Evolutionary conservation across 2,113 vertebrate species (phyloP).

Genomic region (Hirundichthys speculiger): DNA sequence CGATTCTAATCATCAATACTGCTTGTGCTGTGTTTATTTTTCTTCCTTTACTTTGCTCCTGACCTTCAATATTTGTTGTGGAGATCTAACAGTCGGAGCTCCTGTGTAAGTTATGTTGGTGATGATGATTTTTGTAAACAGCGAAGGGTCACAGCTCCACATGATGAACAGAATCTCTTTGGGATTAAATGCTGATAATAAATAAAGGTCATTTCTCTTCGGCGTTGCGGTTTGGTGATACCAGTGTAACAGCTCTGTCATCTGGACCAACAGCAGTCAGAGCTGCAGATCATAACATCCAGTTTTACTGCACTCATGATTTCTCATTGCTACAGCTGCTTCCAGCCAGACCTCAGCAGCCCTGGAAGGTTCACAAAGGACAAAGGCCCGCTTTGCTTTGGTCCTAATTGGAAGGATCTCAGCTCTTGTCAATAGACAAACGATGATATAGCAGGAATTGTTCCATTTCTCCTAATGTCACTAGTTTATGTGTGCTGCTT

Average conservation of each 20-base stretch:
- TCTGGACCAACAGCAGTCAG: slow-evolving; percentile 22
- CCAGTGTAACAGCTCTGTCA: slow-evolving; percentile 17
- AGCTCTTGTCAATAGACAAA: background rate
- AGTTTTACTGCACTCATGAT: background rate
- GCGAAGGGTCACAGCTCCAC: slow-evolving; percentile 10
- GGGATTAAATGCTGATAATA: slow-evolving; percentile 30
- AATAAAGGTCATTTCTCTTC: slow-evolving; percentile 20
- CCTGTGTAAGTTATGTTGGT: background rate
- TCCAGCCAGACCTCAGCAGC: slow-evolving; percentile 17
- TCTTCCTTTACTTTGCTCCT: slow-evolving; percentile 1
- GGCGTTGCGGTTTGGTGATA: slow-evolving; percentile 1
- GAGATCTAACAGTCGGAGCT: slow-evolving; percentile 1
- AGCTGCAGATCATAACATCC: background rate
- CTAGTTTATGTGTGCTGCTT: background rate
- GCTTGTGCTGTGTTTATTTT: background rate
- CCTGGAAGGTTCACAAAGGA: slow-evolving; percentile 14
- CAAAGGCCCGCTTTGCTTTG: slow-evolving; percentile 30
- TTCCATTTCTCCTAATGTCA: background rate
- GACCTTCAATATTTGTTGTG: slow-evolving; percentile 17
- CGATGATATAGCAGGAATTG: background rate
- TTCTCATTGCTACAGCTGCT: slow-evolving; percentile 5
- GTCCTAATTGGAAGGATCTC: slow-evolving; percentile 56
- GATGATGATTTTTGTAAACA: slow-evolving; percentile 10
- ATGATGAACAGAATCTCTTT: slow-evolving; percentile 21
- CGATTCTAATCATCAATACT: background rate